These are phyloP conservation scores for Drosophila hamatofila DNA, from an alignment of 2,888 invertebrate species.

Conservation along the genomic window DNA sequence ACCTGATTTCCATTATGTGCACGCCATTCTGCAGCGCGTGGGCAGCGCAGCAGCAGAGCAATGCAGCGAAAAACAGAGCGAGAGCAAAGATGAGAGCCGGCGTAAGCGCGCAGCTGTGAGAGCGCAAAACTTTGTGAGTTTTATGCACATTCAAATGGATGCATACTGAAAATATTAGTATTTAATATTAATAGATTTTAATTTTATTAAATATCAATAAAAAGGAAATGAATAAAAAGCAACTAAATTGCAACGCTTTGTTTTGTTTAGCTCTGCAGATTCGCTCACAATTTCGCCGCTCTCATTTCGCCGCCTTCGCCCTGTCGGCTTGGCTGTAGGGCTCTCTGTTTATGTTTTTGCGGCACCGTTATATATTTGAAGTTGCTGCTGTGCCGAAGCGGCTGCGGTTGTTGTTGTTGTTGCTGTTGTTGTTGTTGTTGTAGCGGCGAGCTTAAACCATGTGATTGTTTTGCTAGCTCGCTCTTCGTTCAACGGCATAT, in stretches of 20 bases:
- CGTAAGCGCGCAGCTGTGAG: constrained; percentile 43
- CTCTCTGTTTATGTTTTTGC: constrained; percentile 82
- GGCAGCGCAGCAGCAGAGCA: constrained; percentile 52
- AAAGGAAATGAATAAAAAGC: not conserved
- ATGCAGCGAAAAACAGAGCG: constrained; percentile 51
- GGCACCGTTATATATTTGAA: constrained; percentile 60
- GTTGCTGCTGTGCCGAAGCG: constrained; percentile 37
- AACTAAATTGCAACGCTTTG: not conserved
- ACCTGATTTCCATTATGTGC: constrained; percentile 81
- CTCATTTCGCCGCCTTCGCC: constrained; percentile 25
- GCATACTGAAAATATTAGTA: not conserved
- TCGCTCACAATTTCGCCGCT: not conserved
- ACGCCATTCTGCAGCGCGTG: constrained; percentile 76
- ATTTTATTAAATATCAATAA: not conserved
- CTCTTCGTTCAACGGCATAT: constrained; percentile 59
- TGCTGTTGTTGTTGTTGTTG: constrained; percentile 46
- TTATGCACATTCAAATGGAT: not conserved
- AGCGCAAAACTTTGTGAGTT: constrained; percentile 6
- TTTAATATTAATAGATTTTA: not conserved
- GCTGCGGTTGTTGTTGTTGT: constrained; percentile 39
- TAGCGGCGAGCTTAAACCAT: constrained; percentile 68
- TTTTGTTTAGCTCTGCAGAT: not conserved
- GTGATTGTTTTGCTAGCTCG: constrained; percentile 75
- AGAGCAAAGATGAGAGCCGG: constrained; percentile 62
- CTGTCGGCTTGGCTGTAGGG: constrained; percentile 32